A percentile compares a stretch with the other conserved stretches of the same genome.
phyloP scores from a whole-genome alignment of 2,113 vertebrate genomes.

The Mustela lutreola region DNA sequence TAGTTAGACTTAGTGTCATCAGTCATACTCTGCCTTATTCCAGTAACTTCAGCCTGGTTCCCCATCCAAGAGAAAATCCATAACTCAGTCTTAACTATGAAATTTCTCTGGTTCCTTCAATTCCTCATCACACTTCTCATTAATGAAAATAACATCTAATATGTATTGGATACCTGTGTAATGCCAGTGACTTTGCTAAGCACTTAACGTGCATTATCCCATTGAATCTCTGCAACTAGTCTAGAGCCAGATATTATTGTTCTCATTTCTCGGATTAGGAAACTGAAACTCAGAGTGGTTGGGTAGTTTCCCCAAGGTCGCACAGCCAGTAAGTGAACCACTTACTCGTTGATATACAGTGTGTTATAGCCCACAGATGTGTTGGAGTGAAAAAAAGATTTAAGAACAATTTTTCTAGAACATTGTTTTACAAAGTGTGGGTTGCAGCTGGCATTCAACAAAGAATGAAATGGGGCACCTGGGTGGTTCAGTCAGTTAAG shows the following conservation, averaged over 20 bases:
- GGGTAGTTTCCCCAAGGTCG: background rate
- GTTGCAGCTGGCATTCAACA: background rate
- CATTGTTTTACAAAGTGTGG: background rate
- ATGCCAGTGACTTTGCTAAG: background rate
- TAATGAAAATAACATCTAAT: background rate
- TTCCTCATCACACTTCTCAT: background rate
- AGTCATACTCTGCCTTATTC: background rate
- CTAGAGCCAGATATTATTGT: background rate
- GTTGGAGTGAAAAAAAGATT: background rate
- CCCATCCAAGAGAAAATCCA: background rate
- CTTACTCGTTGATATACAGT: background rate
- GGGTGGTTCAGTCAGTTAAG: background rate
- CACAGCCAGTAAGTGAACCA: background rate
- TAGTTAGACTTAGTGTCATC: background rate
- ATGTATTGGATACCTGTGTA: background rate
- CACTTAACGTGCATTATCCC: background rate
- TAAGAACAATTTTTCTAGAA: background rate
- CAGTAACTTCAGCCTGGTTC: background rate
- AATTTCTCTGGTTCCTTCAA: background rate
- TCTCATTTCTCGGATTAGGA: background rate
- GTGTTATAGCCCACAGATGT: background rate
- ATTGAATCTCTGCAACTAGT: background rate
- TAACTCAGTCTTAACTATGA: background rate
- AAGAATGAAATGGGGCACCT: background rate
- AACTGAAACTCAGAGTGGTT: background rate